Evolutionary conservation across 2,797 vertebrate genomes (phyloP).

Genomic region (Enteromius fasciolatus): DNA sequence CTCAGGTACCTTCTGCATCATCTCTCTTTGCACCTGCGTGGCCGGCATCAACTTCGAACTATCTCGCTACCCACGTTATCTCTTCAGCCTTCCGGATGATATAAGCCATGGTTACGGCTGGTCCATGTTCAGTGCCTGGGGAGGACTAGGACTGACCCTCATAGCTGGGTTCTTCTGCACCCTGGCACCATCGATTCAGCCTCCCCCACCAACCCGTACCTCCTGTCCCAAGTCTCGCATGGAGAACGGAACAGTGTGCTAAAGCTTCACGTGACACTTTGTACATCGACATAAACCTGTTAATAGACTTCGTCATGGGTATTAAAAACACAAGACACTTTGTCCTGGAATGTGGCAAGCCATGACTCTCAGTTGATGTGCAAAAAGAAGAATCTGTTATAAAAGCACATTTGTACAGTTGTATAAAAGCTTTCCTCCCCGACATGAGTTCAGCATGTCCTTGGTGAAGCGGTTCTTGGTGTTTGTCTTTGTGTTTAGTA

Average conservation of each 20-base stretch:
- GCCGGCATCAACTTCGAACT: conserved; percentile 91
- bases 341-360: not conserved
- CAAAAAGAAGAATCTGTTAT: conserved; percentile 28
- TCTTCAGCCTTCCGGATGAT: conserved; percentile 87
- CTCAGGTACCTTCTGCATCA: conserved; percentile 89
- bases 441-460: conserved; percentile 42
- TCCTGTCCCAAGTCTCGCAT: conserved; percentile 86
- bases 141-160: conserved; percentile 87
- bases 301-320: conserved; percentile 25
- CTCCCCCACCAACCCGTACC: conserved; percentile 81
- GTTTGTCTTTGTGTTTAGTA: conserved; percentile 45
- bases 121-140: conserved; percentile 92
- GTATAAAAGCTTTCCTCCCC: conserved; percentile 46
- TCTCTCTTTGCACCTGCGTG: conserved; percentile 89
- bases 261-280: conserved; percentile 55
- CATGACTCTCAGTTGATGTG: conserved; percentile 18
- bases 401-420: conserved; percentile 52
- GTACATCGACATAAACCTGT: conserved; percentile 28
- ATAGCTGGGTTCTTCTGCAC: conserved; percentile 93
- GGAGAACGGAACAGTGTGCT: conserved; percentile 89
- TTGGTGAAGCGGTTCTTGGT: conserved; percentile 48
- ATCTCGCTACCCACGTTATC: conserved; percentile 86
- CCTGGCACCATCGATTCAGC: conserved; percentile 88
- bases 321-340: conserved; percentile 4
- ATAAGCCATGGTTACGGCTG: conserved; percentile 90